Evolutionary conservation across 2,888 invertebrate species (phyloP), one percentile per base, ranked within the genome.

Genomic region (Euproctis similis): DNA sequence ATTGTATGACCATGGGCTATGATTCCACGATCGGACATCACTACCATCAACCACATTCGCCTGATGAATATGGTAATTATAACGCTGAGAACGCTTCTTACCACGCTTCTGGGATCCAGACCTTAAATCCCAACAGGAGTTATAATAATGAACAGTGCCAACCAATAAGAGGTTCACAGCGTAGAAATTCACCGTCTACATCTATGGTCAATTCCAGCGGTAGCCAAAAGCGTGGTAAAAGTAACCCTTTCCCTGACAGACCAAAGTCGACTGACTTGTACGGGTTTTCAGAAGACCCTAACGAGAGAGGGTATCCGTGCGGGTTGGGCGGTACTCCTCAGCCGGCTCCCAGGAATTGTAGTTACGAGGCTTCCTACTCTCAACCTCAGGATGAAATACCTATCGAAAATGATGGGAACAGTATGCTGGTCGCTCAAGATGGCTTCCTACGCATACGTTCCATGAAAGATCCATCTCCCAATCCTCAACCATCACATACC

Each of bases 381-480:
- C 76, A 88, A 57, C 78, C 85, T 3, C 86, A 85, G 47, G 87
- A 87, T 53, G 87, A 85, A 52, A 69, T 80, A 3, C 63, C 72
- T 0, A 57, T 46, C 16, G 84, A 88, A 56, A 62, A 81, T 54
- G 85, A 87, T 42, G 85, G 87, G 25, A 85, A 87, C 33, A 89
- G 94, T 46, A 94, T 95, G 93, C 78, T 95, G 40, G 94, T 95
- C n/a, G 92, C 94, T 37, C 95, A 96, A 61, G 93, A 95, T 59
- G 95, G 95, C 3, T 94, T 95, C 70, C 91, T 95, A 8, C 86
- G 96, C 46, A 95, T 95, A 76, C 87, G 94, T 39, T 90, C 92
- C 8, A 80, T 93, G 47, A 92, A 88, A 51, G 85, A 85, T 42
- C 71, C 71, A 0, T 48, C 50, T 26, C 48, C 51, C 2, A 50